These are phyloP conservation scores for Drosophila kuntzei DNA, from an alignment of 2,888 invertebrate species.

Conservation along the genomic window DNA sequence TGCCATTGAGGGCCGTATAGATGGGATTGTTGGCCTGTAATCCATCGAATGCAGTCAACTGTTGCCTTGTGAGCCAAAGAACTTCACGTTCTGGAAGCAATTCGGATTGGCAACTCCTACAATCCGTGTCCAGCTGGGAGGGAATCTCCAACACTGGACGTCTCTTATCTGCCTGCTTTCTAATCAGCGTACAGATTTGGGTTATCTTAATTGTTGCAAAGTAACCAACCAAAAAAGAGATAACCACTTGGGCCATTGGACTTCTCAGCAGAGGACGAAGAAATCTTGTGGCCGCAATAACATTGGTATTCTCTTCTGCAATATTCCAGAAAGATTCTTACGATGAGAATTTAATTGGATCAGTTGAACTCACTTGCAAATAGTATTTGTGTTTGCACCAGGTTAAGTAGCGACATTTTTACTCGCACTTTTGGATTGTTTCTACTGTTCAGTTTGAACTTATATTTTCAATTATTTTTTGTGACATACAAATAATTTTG, in stretches of 20 bases:
- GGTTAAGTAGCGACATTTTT: conserved; percentile 30
- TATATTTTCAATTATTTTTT: conserved; percentile 9
- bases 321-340: accelerated
- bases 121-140: not conserved
- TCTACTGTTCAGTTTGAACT: not conserved
- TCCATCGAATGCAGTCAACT: conserved; percentile 54
- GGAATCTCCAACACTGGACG: not conserved
- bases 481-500: conserved; percentile 34
- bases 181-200: conserved; percentile 22
- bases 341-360: accelerated
- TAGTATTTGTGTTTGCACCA: conserved; percentile 20
- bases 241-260: conserved; percentile 51
- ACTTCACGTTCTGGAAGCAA: not conserved
- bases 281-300: conserved; percentile 26
- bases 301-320: conserved; percentile 17
- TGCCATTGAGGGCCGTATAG: conserved; percentile 70
- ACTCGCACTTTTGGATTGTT: not conserved
- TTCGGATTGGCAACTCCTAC: not conserved
- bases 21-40: conserved; percentile 34
- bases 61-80: conserved; percentile 34
- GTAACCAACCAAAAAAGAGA: conserved; percentile 67
- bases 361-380: conserved; percentile 40
- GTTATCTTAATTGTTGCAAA: conserved; percentile 58
- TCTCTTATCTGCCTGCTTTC: not conserved
- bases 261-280: conserved; percentile 45